Base-by-base conservation (phyloP, 2,888 invertebrate genomes). In the Apodemia mormo region DNA sequence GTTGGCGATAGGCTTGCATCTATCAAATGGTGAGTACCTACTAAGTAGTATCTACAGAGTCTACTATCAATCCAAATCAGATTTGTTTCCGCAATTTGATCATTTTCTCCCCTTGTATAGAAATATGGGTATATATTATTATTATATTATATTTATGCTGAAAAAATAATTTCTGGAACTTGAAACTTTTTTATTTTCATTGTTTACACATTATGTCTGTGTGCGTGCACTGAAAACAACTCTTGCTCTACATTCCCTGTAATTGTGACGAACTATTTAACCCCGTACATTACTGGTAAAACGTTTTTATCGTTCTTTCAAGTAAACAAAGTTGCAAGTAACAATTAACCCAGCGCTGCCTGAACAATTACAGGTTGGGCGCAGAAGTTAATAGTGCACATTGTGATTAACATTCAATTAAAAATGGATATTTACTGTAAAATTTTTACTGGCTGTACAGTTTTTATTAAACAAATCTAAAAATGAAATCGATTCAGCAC, bases 261-360 rank as follows among this genome's bases (percentile, higher is more conserved):
- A 61, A 61, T 30, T 61, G 29, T 61, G 58, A 33, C 58, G 58
- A 33, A 61, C 58, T 61, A 61, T 61, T 61, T 61, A 61, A 69
- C n/a, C 12, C 14, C 40, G 66, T 14, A 40, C 33, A 49, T 69
- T 56, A 61, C 65, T 12, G 40, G 65, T 52, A 49, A 69, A 54
- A 33, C 54, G 29, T 29, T 67, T 14, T 30, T 4, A 58, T 30
- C 29, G 58, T 58, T 58, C 56, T 22, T 58, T 30, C 58, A 12
- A 58, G 74, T 76, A 75, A 76, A 75, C 73, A 74, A 72, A 72
- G 76, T 75, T 74, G 71, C 65, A 71, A 70, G 75, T 71, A 69
- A 74, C 72, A 75, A 75, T 75, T 73, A 76, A 75, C 75, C 68
- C 69, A 66, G 67, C 65, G 67, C 72, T 56, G 73, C 33, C 73